These are phyloP conservation scores for Myopa tessellatipennis DNA, from an alignment of 2,888 invertebrate species.

Conservation along the genomic window DNA sequence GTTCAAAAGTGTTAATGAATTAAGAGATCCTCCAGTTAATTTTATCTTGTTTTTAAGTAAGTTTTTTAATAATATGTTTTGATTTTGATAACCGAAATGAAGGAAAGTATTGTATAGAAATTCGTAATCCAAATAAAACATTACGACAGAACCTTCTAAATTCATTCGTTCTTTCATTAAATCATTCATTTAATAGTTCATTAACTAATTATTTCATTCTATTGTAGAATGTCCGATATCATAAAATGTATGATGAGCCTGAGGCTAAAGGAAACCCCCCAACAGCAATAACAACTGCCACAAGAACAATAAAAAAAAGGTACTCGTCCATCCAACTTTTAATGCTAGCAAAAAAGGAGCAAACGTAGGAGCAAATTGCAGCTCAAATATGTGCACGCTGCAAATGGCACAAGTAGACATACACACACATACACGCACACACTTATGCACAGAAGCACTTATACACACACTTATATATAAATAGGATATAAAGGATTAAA, in stretches of 20 bases:
- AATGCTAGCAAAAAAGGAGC: constrained; percentile 64
- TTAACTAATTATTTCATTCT: too few species aligned
- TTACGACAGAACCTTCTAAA: too few species aligned
- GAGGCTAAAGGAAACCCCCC: neutral
- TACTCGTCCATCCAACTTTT: constrained; percentile 54
- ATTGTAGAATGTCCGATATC: too few species aligned
- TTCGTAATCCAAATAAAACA: too few species aligned
- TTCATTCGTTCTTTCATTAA: too few species aligned
- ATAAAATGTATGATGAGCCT: neutral
- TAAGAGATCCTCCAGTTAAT: too few species aligned
- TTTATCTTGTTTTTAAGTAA: too few species aligned
- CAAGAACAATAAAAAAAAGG: constrained; percentile 25
- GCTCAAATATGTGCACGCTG: constrained; percentile 60
- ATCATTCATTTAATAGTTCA: too few species aligned
- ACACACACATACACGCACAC: neutral
- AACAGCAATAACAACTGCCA: constrained; percentile 1
- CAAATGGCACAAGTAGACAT: constrained; percentile 10
- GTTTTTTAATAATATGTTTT: too few species aligned
- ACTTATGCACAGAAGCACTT: constrained; percentile 12
- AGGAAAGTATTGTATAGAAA: too few species aligned
- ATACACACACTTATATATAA: neutral
- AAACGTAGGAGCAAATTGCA: constrained; percentile 62
- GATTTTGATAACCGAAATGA: too few species aligned
- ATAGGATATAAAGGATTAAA: neutral
- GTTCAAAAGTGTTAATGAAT: too few species aligned